A percentile compares a stretch with the other conserved stretches of the same genome.
These are phyloP conservation scores for Chaetodon trifascialis DNA, from an alignment of 2,113 vertebrate genomes.

Conservation along the genomic window DNA sequence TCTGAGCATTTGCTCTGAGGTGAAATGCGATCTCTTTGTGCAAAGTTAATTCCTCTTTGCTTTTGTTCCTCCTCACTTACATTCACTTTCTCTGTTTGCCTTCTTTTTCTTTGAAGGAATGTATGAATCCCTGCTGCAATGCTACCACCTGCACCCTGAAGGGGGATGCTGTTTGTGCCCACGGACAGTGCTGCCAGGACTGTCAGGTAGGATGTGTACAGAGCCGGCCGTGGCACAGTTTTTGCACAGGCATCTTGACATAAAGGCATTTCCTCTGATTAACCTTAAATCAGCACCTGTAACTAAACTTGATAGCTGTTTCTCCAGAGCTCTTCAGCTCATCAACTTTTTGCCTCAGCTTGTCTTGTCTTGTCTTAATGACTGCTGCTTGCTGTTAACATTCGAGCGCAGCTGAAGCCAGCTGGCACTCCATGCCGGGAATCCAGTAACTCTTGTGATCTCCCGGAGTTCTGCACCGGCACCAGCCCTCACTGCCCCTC, in stretches of 20 bases:
- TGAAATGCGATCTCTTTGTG: slow-evolving; percentile 58
- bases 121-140: slow-evolving; percentile 93
- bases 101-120: slow-evolving; percentile 85
- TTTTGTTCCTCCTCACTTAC: slow-evolving; percentile 17
- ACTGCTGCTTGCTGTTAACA: neutral
- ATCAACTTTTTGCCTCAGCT: neutral
- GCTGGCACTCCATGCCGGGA: slow-evolving; percentile 91
- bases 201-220: slow-evolving; percentile 87
- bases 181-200: slow-evolving; percentile 94
- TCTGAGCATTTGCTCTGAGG: slow-evolving; percentile 41
- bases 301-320: no score
- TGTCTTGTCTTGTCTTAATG: slow-evolving; percentile 3
- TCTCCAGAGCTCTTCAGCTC: neutral
- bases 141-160: slow-evolving; percentile 93
- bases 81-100: slow-evolving; percentile 10
- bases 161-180: slow-evolving; percentile 91
- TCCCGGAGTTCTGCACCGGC: slow-evolving; percentile 97
- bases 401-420: slow-evolving; percentile 87
- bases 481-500: slow-evolving; percentile 91
- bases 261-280: neutral
- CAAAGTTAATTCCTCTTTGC: slow-evolving; percentile 38
- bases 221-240: neutral
- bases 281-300: neutral
- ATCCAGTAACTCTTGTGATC: slow-evolving; percentile 94
- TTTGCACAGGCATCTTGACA: neutral